Percentiles rank a stretch among this genome's conserved stretches.
phyloP scores from a whole-genome alignment of 2,888 invertebrate genomes.

The Chydorus sphaericus region DNA sequence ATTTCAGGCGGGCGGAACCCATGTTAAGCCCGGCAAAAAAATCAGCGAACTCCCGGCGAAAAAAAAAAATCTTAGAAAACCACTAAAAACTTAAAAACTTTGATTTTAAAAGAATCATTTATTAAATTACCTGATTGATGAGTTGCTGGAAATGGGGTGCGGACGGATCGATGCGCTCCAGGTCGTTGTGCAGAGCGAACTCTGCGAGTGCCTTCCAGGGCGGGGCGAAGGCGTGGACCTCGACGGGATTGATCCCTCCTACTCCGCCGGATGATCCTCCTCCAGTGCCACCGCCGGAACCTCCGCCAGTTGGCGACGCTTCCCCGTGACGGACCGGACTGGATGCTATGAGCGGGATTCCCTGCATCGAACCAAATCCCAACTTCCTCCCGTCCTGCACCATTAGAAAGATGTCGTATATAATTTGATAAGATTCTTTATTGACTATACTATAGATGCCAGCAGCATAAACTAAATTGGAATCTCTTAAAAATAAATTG shows the following conservation, averaged over 20 bases:
- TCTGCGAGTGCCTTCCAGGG: conserved; percentile 94
- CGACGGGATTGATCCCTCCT: conserved; percentile 69
- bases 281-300: not conserved
- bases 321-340: conserved; percentile 75
- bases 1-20: too few species aligned
- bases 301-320: not conserved
- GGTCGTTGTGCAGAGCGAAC: conserved; percentile 86
- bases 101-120: too few species aligned
- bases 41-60: too few species aligned
- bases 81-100: too few species aligned
- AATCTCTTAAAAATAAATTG: too few species aligned
- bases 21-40: too few species aligned
- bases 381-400: conserved; percentile 91
- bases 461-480: too few species aligned
- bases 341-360: conserved; percentile 94
- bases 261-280: conserved; percentile 37
- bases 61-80: too few species aligned
- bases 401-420: too few species aligned
- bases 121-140: conserved; percentile 68
- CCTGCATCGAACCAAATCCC: conserved; percentile 87
- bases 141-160: conserved; percentile 90
- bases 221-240: conserved; percentile 85
- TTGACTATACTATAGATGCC: too few species aligned
- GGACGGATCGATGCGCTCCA: conserved; percentile 69
- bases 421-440: too few species aligned